Evolutionary conservation across 2,888 invertebrate genomes (phyloP).

Genomic region (Philonicus albiceps): DNA sequence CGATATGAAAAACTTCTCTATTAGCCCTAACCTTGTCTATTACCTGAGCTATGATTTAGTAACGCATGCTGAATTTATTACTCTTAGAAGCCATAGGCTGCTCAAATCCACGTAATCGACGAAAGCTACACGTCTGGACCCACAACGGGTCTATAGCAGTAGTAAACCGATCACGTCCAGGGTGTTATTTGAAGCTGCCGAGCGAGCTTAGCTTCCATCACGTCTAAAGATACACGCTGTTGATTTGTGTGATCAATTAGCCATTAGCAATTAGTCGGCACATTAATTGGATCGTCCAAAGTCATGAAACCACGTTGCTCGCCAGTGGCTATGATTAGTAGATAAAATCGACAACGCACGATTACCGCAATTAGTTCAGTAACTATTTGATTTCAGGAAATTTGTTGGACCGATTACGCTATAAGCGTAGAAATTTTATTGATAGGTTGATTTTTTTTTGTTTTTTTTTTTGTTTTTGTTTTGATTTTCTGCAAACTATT

Average conservation of each 20-base stretch:
- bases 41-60: background rate
- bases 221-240: background rate
- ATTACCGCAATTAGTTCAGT: background rate
- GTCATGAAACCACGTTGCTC: background rate
- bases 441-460: background rate
- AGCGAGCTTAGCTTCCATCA: conserved; percentile 2
- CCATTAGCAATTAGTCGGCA: conserved; percentile 1
- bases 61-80: background rate
- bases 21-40: background rate
- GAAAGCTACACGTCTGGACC: background rate
- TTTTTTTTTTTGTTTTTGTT: background rate
- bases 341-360: conserved; percentile 17
- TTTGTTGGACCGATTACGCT: background rate
- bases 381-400: conserved; percentile 30
- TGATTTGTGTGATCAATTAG: conserved; percentile 24
- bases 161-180: background rate
- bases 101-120: background rate
- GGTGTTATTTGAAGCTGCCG: background rate
- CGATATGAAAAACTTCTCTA: background rate
- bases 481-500: background rate
- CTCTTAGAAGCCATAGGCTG: background rate
- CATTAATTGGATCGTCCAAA: conserved; percentile 25
- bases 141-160: background rate
- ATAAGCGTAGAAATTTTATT: background rate
- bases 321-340: background rate